Evolutionary conservation across 2,888 invertebrate genomes (phyloP).

Genomic region (Ditula angustiorana): DNA sequence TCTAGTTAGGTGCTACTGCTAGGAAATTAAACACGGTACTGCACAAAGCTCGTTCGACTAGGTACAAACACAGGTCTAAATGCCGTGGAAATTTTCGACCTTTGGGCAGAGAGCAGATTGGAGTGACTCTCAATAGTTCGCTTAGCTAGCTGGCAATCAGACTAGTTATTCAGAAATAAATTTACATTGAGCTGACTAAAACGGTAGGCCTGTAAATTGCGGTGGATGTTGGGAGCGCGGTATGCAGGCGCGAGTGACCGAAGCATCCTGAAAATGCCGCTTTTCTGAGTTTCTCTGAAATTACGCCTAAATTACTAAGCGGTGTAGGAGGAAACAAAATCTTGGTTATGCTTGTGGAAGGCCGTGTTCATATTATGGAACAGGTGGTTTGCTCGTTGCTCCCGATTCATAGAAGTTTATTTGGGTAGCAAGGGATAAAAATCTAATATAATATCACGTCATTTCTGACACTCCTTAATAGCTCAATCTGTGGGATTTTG

Average conservation of each 20-base stretch:
- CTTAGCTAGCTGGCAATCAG: background rate
- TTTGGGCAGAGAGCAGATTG: background rate
- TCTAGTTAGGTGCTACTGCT: background rate
- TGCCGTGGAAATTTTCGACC: background rate
- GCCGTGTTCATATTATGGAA: background rate
- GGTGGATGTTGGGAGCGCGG: conserved; percentile 12
- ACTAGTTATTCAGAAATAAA: conserved; percentile 15
- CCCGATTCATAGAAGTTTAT: background rate
- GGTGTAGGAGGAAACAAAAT: conserved; percentile 3
- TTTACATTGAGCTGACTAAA: conserved; percentile 20
- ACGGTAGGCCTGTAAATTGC: conserved; percentile 6
- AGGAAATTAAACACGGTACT: background rate
- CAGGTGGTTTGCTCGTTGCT: too few relatives aligned
- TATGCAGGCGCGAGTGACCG: conserved; percentile 22
- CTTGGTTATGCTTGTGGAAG: background rate
- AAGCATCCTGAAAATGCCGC: conserved; percentile 20
- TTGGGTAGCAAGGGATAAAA: background rate
- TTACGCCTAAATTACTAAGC: conserved; percentile 17
- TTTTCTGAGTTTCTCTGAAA: conserved; percentile 3
- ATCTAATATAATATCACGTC: too few relatives aligned
- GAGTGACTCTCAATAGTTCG: background rate
- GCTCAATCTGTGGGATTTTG: too few relatives aligned
- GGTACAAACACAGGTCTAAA: background rate
- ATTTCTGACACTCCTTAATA: too few relatives aligned
- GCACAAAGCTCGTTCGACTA: background rate